Evolutionary conservation across 2,888 invertebrate species (phyloP).

Genomic region (Caenorhabditis sp.): DNA sequence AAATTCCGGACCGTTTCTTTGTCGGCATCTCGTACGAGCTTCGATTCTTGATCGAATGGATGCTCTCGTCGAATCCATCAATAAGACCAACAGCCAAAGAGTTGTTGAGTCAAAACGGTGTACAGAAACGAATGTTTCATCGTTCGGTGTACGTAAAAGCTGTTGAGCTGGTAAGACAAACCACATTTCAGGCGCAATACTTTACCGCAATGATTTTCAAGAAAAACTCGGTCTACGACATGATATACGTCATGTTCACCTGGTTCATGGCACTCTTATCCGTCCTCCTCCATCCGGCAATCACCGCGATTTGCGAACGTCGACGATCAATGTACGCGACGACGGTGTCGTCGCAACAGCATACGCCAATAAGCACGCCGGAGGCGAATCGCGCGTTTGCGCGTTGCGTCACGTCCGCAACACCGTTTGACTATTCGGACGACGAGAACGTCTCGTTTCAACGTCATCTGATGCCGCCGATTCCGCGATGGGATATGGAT

Average conservation of each 20-base stretch:
- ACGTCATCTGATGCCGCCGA: not conserved
- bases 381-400: constrained; percentile 17
- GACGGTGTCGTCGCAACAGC: constrained; percentile 9
- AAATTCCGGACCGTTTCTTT: constrained; percentile 74
- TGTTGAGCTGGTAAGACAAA: constrained; percentile 9
- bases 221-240: constrained; percentile 1
- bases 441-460: constrained; percentile 18
- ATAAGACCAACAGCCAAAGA: constrained; percentile 41
- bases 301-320: constrained; percentile 15
- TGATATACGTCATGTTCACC: constrained; percentile 11
- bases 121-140: constrained; percentile 2
- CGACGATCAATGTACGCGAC: constrained; percentile 19
- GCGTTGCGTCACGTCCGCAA: not conserved
- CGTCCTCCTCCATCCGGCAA: constrained; percentile 19
- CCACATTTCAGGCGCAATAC: too few relatives aligned
- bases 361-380: constrained; percentile 31
- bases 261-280: constrained; percentile 34
- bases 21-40: constrained; percentile 37
- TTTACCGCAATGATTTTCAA: not conserved
- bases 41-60: constrained; percentile 37
- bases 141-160: constrained; percentile 5
- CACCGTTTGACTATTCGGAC: constrained; percentile 37
- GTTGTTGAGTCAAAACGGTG: constrained; percentile 10
- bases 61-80: constrained; percentile 43
- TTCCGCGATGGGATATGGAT: not conserved